Base-by-base conservation (phyloP, 2,797 vertebrate species). In the Molossus alvarezi region DNA sequence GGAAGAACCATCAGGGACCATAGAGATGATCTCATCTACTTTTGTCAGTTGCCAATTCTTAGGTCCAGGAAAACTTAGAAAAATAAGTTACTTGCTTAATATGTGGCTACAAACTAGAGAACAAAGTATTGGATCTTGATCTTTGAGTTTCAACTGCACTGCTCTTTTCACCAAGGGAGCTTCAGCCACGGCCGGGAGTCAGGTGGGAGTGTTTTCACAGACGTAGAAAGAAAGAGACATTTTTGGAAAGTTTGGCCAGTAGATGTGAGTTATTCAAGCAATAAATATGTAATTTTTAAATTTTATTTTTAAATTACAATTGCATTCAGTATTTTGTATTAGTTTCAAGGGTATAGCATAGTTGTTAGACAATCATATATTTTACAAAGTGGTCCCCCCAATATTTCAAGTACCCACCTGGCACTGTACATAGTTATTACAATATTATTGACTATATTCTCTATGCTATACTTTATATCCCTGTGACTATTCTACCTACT, bases 21-120 rank as follows among this genome's bases (percentile, higher is more conserved):
- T 72, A 80, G 64, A 90, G 83, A 82, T 88, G 69, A 65, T 81
- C 48, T 81, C 65, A 75, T 83, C 37, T 88, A 69, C 65, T 89
- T 57, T 91, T 41, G 9, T 89, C 86, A 58, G 80, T 85, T 93
- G 81, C 69, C 58, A 95, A 71, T 29, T 75, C 9, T 88, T 15
- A 73, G 67, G 33, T 33, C 17, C 62, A 93, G 53, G 29, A 82
- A 92, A 96, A 86, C 17, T 67, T 87, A 76, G 33, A 76, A 94
- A 91, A 95, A 82, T 57, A 45, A 81, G 29, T 76, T 58, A 18
- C 58, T 62, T 77, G 14, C 20, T 81, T 89, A 91, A 72, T 37
- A 27, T 69, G 7, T 76, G 20, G 37, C 13, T 83, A 58, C 33
- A 94, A 48, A 93, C 67, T 41, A 51, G 2, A 88, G 73, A 81